A percentile compares a stretch with the other conserved stretches of the same genome.
Conservation (phyloP, 1,140 invertebrate genomes). For the Macrobrachium rosenbergii region DNA sequence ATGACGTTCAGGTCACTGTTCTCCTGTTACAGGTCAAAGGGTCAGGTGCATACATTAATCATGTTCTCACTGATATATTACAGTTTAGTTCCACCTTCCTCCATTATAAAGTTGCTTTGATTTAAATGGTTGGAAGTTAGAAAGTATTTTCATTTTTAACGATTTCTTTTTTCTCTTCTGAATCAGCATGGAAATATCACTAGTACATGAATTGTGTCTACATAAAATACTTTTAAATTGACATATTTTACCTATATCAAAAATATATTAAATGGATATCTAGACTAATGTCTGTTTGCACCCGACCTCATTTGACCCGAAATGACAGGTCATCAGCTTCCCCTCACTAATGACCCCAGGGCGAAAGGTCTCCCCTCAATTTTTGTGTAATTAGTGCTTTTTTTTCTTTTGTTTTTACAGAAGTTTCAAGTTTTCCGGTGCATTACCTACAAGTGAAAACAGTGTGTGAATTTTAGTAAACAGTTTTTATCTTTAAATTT, state of each 20-base stretch:
- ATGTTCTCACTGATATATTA: background rate
- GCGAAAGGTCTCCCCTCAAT: conserved; percentile 56
- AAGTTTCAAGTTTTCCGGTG: too few relatives aligned
- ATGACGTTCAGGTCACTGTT: conserved; percentile 59
- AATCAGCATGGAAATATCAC: too few relatives aligned
- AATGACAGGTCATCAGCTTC: conserved; percentile 60
- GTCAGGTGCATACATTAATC: conserved; percentile 27
- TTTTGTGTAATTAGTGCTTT: conserved; percentile 30
- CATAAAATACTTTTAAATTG: conserved; percentile 3
- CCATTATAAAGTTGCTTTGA: conserved; percentile 1
- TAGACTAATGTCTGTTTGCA: conserved; percentile 29
- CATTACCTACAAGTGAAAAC: too few relatives aligned
- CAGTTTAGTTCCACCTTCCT: too few relatives aligned
- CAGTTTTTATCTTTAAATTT: too few relatives aligned
- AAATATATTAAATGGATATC: conserved; percentile 17
- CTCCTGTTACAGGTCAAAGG: conserved; percentile 58
- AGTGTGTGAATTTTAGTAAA: too few relatives aligned
- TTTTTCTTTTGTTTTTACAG: too few relatives aligned
- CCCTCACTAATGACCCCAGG: conserved; percentile 62
- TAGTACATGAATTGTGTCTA: too few relatives aligned
- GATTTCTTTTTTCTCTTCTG: too few relatives aligned
- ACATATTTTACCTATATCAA: background rate
- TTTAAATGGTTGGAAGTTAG: too few relatives aligned
- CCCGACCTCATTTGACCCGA: conserved; percentile 56
- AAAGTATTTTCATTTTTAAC: too few relatives aligned